Evolutionary conservation across 2,113 vertebrate species (phyloP).

Genomic region (Bufo gargarizans): DNA sequence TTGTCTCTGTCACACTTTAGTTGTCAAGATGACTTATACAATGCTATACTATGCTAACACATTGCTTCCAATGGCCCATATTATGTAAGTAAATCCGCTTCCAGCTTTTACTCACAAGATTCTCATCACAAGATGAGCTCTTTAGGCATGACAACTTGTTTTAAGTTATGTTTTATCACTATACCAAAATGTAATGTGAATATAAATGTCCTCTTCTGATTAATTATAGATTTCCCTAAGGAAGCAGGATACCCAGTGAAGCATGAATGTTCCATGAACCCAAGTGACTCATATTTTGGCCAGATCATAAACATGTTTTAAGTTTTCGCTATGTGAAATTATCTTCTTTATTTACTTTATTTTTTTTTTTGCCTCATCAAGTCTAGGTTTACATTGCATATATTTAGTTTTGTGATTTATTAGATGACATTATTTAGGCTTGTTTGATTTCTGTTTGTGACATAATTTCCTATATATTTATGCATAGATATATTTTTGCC

Average conservation of each 20-base stretch:
- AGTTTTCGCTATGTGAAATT: neutral
- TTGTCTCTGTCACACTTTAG: constrained; percentile 46
- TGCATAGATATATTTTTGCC: neutral
- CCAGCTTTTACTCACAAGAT: neutral
- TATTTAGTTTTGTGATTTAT: neutral
- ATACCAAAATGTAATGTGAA: neutral
- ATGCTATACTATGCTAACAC: constrained; percentile 13
- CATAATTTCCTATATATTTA: neutral
- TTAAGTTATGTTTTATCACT: neutral
- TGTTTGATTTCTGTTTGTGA: too few species aligned
- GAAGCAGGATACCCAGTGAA: neutral
- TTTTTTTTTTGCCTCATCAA: neutral
- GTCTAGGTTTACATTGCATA: neutral
- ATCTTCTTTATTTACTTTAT: neutral
- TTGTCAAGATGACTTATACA: constrained; percentile 9
- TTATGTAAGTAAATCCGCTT: constrained; percentile 39
- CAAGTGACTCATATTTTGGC: neutral
- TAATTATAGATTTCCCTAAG: neutral
- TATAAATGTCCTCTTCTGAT: neutral
- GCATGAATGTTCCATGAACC: neutral
- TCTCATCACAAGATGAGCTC: neutral
- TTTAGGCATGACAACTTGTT: neutral
- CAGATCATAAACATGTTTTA: neutral
- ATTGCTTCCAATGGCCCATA: constrained; percentile 30
- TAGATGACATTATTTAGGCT: too few species aligned